Conservation (phyloP, 2,797 vertebrate species). For the Mionectes olivaceus region DNA sequence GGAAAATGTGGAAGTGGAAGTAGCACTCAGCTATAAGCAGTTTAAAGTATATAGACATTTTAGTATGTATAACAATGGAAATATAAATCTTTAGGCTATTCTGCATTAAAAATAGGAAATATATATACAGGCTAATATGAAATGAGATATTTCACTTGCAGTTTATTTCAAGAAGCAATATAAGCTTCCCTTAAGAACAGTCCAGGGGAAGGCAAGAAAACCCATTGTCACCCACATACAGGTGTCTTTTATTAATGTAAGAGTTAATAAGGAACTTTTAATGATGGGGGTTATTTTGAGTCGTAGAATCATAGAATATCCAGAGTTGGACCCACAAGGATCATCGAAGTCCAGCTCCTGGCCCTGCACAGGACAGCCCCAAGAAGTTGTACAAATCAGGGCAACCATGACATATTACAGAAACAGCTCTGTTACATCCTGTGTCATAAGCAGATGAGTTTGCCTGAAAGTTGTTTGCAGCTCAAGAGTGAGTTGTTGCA, state of each 20-base stretch:
- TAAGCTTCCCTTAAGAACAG: not conserved
- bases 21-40: not conserved
- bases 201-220: not conserved
- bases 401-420: not conserved
- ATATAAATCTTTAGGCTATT: not conserved
- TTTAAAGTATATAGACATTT: not conserved
- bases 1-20: not conserved
- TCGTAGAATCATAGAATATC: not conserved
- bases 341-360: not conserved
- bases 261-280: not conserved
- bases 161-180: not conserved
- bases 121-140: not conserved
- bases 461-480: not conserved
- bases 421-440: not conserved
- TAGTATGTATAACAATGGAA: not conserved
- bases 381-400: not conserved
- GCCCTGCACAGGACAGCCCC: not conserved
- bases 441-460: not conserved
- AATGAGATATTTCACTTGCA: not conserved
- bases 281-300: not conserved
- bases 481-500: not conserved
- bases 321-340: not conserved
- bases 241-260: not conserved
- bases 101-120: not conserved
- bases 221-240: not conserved